Evolutionary conservation across 23 tunicate species (phyloP).

Genomic region (Ascidia mentula): DNA sequence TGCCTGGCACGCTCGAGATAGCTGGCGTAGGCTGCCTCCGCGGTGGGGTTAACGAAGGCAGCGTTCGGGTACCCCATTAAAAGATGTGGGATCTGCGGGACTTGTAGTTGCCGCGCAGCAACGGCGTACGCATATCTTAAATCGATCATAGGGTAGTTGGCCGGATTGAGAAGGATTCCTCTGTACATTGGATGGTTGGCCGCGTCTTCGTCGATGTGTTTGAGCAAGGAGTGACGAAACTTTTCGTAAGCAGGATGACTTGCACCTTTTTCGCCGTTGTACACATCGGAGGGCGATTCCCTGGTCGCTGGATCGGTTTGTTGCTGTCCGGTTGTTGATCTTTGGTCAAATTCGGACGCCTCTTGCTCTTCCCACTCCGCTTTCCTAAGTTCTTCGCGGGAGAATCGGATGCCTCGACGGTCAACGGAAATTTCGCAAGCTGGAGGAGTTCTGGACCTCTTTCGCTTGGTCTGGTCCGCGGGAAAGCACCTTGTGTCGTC

Average conservation of each 20-base stretch:
- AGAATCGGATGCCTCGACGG: not conserved
- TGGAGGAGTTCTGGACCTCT: not conserved
- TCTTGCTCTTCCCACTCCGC: not conserved
- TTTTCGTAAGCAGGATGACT: not conserved
- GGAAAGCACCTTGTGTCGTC: not conserved
- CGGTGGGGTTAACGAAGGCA: not conserved
- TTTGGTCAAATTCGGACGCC: not conserved
- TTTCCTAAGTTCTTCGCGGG: not conserved
- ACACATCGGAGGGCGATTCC: not conserved
- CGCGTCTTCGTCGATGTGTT: not conserved
- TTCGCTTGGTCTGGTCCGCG: not conserved
- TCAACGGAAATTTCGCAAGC: not conserved
- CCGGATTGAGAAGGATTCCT: not conserved
- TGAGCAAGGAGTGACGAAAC: not conserved
- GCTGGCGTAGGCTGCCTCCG: not conserved
- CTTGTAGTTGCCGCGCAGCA: slow-evolving; percentile 11
- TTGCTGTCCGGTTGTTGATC: not conserved
- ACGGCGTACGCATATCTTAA: slow-evolving; percentile 36
- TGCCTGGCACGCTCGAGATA: not conserved
- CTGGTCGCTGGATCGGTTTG: not conserved
- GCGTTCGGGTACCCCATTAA: not conserved
- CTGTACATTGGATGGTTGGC: not conserved
- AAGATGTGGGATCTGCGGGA: slow-evolving; percentile 17
- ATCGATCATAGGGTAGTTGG: slow-evolving; percentile 23
- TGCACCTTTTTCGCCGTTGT: not conserved